phyloP scores from a whole-genome alignment of 92 coral and sea anemone species.

The Pocillopora grandis region DNA sequence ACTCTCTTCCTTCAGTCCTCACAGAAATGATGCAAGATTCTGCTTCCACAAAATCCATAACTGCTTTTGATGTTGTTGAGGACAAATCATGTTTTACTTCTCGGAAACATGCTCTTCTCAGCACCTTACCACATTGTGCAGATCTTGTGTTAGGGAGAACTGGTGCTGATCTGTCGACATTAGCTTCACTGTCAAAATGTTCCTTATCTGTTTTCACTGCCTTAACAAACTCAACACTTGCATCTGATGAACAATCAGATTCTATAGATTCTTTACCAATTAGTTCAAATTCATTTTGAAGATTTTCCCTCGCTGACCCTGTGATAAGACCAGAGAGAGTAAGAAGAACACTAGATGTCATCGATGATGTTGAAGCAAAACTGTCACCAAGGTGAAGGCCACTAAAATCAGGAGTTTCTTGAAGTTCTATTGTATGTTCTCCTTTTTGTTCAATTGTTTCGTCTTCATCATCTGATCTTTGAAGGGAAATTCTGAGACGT shows the following conservation, averaged over 20 bases:
- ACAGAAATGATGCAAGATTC: neutral
- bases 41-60: too few relatives aligned
- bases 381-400: neutral
- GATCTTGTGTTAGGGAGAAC: too few relatives aligned
- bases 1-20: neutral
- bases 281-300: neutral
- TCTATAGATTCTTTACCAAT: conserved; percentile 16
- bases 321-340: neutral
- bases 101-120: neutral
- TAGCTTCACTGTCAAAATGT: too few relatives aligned
- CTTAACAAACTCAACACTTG: conserved; percentile 2
- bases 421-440: neutral
- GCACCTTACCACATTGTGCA: too few relatives aligned
- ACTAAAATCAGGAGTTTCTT: neutral
- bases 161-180: too few relatives aligned
- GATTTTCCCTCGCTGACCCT: neutral
- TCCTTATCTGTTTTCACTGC: neutral
- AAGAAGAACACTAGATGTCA: conserved; percentile 7
- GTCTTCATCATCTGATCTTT: neutral
- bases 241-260: conserved; percentile 18
- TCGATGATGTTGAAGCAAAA: conserved; percentile 5
- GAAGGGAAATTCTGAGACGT: conserved; percentile 7
- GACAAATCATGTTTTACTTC: neutral
- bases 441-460: neutral
- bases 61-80: too few relatives aligned